Evolutionary conservation across 2,888 invertebrate genomes (phyloP).

Genomic region (Rhopalosiphum nymphaeae): DNA sequence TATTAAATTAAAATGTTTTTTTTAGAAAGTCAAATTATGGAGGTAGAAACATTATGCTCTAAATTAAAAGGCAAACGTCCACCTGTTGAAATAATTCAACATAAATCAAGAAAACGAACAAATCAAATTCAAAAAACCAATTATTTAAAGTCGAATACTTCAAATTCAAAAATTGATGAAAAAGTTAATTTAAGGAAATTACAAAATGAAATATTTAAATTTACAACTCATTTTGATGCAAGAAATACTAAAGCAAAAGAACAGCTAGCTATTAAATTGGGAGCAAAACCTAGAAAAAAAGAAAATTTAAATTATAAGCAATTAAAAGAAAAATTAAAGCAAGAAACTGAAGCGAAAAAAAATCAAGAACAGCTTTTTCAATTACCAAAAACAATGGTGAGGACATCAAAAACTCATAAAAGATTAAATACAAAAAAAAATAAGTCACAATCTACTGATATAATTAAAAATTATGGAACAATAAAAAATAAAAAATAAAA

Average conservation of each 20-base stretch:
- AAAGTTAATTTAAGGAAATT: constrained; percentile 51
- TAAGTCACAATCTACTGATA: constrained; percentile 44
- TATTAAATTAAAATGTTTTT: not conserved
- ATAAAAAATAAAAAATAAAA: constrained; percentile 52
- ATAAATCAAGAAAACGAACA: constrained; percentile 36
- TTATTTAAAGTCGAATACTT: not conserved
- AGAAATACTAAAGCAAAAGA: constrained; percentile 40
- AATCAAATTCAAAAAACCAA: not conserved
- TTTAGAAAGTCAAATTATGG: constrained; percentile 32
- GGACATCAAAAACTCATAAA: constrained; percentile 54
- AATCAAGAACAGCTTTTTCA: constrained; percentile 61
- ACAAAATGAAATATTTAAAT: constrained; percentile 63
- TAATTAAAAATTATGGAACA: constrained; percentile 59
- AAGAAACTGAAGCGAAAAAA: constrained; percentile 29
- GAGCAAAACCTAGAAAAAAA: constrained; percentile 59
- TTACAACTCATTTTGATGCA: constrained; percentile 50
- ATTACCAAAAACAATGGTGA: constrained; percentile 59
- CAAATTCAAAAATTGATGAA: constrained; percentile 4
- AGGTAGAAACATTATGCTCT: constrained; percentile 47
- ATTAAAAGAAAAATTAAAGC: constrained; percentile 48
- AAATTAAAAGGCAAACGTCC: constrained; percentile 21
- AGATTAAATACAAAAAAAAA: not conserved
- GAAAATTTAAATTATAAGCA: constrained; percentile 43
- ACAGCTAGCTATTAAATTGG: constrained; percentile 54
- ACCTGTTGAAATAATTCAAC: constrained; percentile 40